Evolutionary conservation across 2,888 invertebrate genomes (phyloP).

Genomic region (Brassicogethes aeneus): DNA sequence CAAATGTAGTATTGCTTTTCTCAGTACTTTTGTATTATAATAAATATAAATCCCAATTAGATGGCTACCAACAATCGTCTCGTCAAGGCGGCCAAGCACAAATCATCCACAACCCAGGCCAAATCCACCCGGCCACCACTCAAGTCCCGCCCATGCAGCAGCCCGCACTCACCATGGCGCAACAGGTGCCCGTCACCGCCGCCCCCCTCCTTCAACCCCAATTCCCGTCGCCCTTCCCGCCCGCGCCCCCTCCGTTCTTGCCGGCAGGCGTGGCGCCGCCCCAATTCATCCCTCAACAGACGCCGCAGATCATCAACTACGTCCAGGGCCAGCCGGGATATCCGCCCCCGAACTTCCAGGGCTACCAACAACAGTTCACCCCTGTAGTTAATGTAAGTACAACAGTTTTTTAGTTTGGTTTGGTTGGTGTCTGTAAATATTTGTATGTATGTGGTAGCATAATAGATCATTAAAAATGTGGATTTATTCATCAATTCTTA

Average conservation of each 20-base stretch:
- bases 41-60: not conserved
- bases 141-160: conserved; percentile 17
- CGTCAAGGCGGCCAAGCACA: conserved; percentile 19
- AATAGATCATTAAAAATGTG: too few species aligned
- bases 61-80: too few species aligned
- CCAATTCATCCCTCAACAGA: conserved; percentile 24
- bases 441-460: conserved; percentile 2
- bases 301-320: conserved; percentile 35
- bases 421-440: conserved; percentile 5
- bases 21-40: not conserved
- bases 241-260: conserved; percentile 31
- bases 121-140: conserved; percentile 18
- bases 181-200: conserved; percentile 28
- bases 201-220: conserved; percentile 15
- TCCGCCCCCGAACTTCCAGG: conserved; percentile 32
- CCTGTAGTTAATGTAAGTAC: conserved; percentile 30
- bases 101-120: conserved; percentile 16
- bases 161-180: conserved; percentile 19
- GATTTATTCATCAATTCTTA: too few species aligned
- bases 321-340: conserved; percentile 32
- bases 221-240: conserved; percentile 32
- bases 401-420: too few species aligned
- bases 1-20: too few species aligned
- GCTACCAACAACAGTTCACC: conserved; percentile 36
- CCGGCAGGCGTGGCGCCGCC: conserved; percentile 28